Evolutionary conservation across 2,113 vertebrate genomes (phyloP), one percentile per base, ranked within the genome.

Genomic region (Ictalurus punctatus): DNA sequence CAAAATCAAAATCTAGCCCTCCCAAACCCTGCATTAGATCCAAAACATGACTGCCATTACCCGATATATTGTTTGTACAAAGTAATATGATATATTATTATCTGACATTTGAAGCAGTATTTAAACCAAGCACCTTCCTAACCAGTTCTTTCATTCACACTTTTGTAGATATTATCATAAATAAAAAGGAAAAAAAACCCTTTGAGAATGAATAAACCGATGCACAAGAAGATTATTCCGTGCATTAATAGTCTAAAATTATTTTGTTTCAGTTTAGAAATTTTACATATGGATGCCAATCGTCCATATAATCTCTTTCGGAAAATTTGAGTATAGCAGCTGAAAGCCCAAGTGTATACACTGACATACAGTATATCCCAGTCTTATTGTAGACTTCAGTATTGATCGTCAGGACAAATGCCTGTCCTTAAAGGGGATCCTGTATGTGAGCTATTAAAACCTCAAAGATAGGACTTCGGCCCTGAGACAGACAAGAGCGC

Each of bases 371-470:
- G 61, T 61, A 69, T 25, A 12, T 3, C 63, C 48, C 40, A 76
- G 9, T 63, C 12, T 30, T 13, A 44, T 23, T 37, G 34, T 56
- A 76, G 56, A 40, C 3, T 59, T 40, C 34, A 52, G 44, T 80
- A 48, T 83, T 69, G 86, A 83, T 86, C 34, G 48, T 69, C 44
- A 9, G 83, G 80, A 78, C 56, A 81, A 89, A 88, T 88, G 85
- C 63, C 83, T 81, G 58, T 67, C 86, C 82, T 85, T 71, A 54
- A 69, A 76, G 59, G 59, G 80, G 78, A 58, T 69, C 54, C 76
- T 89, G 81, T 86, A 87, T 78, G 85, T 86, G 87, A 83, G 86
- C 85, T 90, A 90, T 89, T 85, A 90, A 90, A 89, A 59, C 83
- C 23, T 58, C 81, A 63, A 52, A 84, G 91, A 91, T 91, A 91